Base-by-base conservation (phyloP, 2,888 invertebrate species). In the Sympetrum striolatum region DNA sequence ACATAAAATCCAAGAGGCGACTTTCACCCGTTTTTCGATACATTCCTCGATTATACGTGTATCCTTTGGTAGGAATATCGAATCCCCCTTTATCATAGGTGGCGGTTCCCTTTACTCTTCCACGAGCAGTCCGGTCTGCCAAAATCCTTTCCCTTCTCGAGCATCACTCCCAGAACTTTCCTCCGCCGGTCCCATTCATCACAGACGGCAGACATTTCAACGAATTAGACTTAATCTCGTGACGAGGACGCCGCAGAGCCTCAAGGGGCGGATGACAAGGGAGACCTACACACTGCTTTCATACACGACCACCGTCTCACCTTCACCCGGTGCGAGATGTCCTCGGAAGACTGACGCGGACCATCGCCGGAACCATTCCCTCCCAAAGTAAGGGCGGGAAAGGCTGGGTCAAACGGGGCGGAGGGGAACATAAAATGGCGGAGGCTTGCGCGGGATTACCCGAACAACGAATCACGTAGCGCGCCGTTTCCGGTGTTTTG, bases 191-290 rank as follows among this genome's bases (percentile, higher is more conserved):
- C 60, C 15, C 86, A 60, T 86, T 60, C 60, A 60, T 86, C 86
- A 60, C 31, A 18, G 60, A 37, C 22, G 37, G 60, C 58, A 35
- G 58, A 86, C 86, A 48, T 60, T 60, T 86, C 60, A 58, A 58
- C 37, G 22, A 37, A n/a, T 31, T 58, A 86, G 37, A 60, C 60
- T 86, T 86, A 82, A 82, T 82, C 82, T 58, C 82, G 82, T 58
- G 82, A 82, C 86, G 37, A 86, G 86, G 60, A 60, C 60, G 22
- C 60, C n/a, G 86, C 14, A 15, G 39, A 6, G 60, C 31, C 18
- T 31, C 82, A 3, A 18, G 82, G 22, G 82, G 35, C 58, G 15
- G 25, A 48, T 53, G 48, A 81, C 81, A 58, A 82, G 53, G 22
- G 58, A 58, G 25, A 22, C 73, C 31, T 73, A 10, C 14, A 31